Conservation (phyloP, 1,140 invertebrate species). For the Atopsyche davidsoni region DNA sequence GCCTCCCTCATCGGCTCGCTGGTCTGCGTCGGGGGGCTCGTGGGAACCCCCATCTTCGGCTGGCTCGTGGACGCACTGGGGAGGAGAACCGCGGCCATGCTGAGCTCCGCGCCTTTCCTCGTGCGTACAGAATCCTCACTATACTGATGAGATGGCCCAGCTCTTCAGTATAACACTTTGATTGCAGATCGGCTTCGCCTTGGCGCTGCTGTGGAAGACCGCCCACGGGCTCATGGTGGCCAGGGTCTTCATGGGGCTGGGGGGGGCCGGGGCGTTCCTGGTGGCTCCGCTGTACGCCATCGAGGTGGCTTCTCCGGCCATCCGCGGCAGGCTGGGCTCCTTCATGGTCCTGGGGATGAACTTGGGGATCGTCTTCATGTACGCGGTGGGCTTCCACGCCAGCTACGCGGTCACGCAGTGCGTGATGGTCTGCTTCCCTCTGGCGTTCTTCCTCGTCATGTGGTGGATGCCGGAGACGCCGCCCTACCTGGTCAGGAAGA, state of each 20-base stretch:
- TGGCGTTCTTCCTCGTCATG: constrained; percentile 42
- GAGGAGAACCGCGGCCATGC: constrained; percentile 38
- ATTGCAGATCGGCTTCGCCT: constrained; percentile 9
- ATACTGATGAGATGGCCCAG: no score
- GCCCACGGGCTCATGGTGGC: constrained; percentile 28
- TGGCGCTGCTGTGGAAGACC: constrained; percentile 32
- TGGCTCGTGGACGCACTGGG: constrained; percentile 38
- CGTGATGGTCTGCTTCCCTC: constrained; percentile 41
- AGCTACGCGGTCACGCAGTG: constrained; percentile 43
- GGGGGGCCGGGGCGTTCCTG: constrained; percentile 37
- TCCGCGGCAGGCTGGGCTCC: constrained; percentile 47
- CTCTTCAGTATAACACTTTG: no score
- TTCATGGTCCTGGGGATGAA: constrained; percentile 48
- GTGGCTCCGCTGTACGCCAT: constrained; percentile 42
- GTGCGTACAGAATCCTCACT: no score
- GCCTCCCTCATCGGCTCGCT: constrained; percentile 39
- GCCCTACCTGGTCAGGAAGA: constrained; percentile 44
- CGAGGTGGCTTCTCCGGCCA: constrained; percentile 38
- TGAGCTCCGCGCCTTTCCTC: constrained; percentile 37
- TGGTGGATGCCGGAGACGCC: constrained; percentile 50
- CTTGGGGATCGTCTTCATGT: constrained; percentile 46
- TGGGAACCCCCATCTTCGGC: constrained; percentile 36
- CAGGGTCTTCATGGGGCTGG: constrained; percentile 39
- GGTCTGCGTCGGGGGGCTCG: constrained; percentile 33
- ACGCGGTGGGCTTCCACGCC: constrained; percentile 44